Percentiles rank a stretch among this genome's conserved stretches.
phyloP scores from a whole-genome alignment of 1,140 invertebrate species.

The Probaryconus sp. region DNA sequence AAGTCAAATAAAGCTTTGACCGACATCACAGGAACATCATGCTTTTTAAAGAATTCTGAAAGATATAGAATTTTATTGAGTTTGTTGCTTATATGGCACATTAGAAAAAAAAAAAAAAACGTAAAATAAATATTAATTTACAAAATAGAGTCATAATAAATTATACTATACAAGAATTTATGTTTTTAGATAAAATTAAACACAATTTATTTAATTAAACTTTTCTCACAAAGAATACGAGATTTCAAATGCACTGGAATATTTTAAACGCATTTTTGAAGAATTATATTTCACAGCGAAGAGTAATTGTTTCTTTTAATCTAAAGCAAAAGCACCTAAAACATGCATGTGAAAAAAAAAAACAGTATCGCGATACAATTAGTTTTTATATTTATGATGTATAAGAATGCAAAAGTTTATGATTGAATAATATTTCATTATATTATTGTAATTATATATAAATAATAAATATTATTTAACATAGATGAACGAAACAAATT shows the following conservation, averaged over 20 bases:
- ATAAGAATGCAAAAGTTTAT: conserved; percentile 46
- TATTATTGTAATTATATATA: conserved; percentile 46
- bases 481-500: conserved; percentile 35
- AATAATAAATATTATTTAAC: conserved; percentile 48
- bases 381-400: conserved; percentile 49
- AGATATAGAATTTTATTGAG: conserved; percentile 19
- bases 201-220: too few relatives aligned
- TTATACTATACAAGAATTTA: too few relatives aligned
- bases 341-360: conserved; percentile 24
- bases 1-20: conserved; percentile 97
- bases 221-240: too few relatives aligned
- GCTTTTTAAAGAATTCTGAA: conserved; percentile 94
- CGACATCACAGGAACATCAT: conserved; percentile 92
- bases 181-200: too few relatives aligned
- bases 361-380: conserved; percentile 26
- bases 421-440: conserved; percentile 43
- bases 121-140: too few relatives aligned
- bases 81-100: too few relatives aligned
- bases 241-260: too few relatives aligned
- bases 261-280: too few relatives aligned
- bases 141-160: too few relatives aligned
- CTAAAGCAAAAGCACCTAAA: conserved; percentile 26
- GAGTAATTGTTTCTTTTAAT: too few relatives aligned
- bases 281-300: too few relatives aligned
- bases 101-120: conserved; percentile 3